Conservation (phyloP, 2,888 invertebrate species). For the Abrostola tripartita region DNA sequence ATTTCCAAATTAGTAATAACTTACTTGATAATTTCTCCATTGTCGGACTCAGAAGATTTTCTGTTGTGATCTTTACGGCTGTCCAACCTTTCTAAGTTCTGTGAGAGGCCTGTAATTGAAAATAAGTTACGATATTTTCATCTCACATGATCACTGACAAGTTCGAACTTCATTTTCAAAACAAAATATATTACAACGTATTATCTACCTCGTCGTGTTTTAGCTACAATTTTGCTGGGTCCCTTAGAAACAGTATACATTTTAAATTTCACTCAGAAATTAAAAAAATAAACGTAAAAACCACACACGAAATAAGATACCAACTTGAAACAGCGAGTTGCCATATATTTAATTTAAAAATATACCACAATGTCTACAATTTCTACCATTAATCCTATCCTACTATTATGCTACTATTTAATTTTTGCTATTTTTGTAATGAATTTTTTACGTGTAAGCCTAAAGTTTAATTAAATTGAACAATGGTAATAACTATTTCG, state of each 20-base stretch:
- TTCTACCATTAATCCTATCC: background rate
- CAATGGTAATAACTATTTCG: too few species aligned
- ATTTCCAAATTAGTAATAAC: constrained; percentile 51
- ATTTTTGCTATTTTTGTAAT: too few species aligned
- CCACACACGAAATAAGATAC: constrained; percentile 72
- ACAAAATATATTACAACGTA: constrained; percentile 22
- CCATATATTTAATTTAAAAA: constrained; percentile 25
- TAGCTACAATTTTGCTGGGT: constrained; percentile 95
- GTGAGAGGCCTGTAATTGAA: constrained; percentile 90
- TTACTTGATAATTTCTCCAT: constrained; percentile 91
- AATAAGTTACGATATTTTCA: constrained; percentile 63
- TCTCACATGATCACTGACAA: constrained; percentile 58
- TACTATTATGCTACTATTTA: too few species aligned
- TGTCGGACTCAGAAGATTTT: constrained; percentile 90
- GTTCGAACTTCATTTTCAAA: constrained; percentile 34
- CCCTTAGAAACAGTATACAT: constrained; percentile 97
- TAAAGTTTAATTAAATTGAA: too few species aligned
- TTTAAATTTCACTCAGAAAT: constrained; percentile 81
- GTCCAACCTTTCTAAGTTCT: constrained; percentile 94
- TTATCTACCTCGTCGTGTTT: constrained; percentile 92
- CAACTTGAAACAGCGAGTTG: constrained; percentile 52
- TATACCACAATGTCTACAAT: background rate
- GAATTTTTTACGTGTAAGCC: too few species aligned
- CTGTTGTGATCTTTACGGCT: constrained; percentile 91
- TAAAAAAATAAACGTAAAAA: constrained; percentile 79